Conservation (phyloP, 1,140 invertebrate genomes). For the Drosophila leontia region DNA sequence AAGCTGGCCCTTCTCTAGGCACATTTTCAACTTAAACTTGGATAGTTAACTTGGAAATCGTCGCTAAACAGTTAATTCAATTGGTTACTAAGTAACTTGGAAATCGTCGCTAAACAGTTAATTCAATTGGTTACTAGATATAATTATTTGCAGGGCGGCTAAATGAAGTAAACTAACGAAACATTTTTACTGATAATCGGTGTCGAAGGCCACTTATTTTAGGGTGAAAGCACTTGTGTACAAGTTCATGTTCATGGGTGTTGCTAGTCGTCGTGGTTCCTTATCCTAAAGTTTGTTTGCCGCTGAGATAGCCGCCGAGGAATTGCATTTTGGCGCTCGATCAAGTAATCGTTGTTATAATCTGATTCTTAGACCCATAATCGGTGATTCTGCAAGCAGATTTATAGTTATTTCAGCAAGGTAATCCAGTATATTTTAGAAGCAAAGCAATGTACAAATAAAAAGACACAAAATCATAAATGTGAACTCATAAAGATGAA, state of each 20-base stretch:
- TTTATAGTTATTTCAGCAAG: not conserved
- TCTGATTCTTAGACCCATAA: constrained; percentile 86
- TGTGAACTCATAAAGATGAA: constrained; percentile 27
- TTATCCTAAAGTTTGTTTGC: constrained; percentile 28
- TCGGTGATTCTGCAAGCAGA: constrained; percentile 84
- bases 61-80: constrained; percentile 50
- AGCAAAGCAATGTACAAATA: constrained; percentile 59
- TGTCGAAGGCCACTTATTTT: constrained; percentile 77
- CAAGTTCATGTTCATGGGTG: constrained; percentile 22
- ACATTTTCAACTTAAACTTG: constrained; percentile 47
- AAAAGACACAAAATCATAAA: constrained; percentile 75
- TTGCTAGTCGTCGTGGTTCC: constrained; percentile 32
- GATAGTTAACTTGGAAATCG: constrained; percentile 18
- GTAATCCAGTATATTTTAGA: not conserved
- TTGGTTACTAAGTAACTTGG: constrained; percentile 51
- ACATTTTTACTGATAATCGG: constrained; percentile 64
- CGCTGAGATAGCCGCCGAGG: constrained; percentile 27
- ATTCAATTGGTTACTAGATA: constrained; percentile 50
- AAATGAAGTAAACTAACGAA: constrained; percentile 27
- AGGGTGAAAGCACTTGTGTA: constrained; percentile 60
- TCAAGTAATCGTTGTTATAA: constrained; percentile 85
- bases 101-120: constrained; percentile 46
- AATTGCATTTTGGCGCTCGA: constrained; percentile 58
- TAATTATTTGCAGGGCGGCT: constrained; percentile 27
- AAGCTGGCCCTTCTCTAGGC: constrained; percentile 29